A percentile compares a stretch with the other conserved stretches of the same genome.
phyloP scores from a whole-genome alignment of 2,113 vertebrate species.

The Ceyx margarethae region DNA sequence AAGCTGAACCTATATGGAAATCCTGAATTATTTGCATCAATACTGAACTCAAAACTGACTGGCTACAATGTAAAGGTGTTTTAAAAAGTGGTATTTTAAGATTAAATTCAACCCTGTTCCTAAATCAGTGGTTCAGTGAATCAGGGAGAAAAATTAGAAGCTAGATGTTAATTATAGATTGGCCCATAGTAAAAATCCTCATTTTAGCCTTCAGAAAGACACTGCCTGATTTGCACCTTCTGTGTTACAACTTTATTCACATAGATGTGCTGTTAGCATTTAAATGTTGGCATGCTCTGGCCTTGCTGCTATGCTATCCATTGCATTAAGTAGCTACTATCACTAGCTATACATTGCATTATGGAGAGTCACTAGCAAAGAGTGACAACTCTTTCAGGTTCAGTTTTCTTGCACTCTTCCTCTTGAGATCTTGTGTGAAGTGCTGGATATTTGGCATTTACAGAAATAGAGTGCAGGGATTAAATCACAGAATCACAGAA shows the following conservation, averaged over 20 bases:
- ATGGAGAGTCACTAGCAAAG: neutral
- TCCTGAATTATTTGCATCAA: neutral
- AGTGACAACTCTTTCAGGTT: neutral
- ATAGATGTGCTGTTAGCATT: neutral
- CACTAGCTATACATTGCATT: neutral
- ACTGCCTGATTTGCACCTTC: neutral
- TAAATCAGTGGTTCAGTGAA: neutral
- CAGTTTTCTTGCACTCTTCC: neutral
- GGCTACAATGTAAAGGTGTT: neutral
- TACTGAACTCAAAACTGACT: neutral
- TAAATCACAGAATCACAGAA: too few species aligned
- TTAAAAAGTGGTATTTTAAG: neutral
- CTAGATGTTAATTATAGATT: neutral
- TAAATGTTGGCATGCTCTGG: neutral
- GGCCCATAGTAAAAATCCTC: neutral
- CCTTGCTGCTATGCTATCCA: neutral
- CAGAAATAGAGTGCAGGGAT: neutral
- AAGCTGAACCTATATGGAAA: neutral
- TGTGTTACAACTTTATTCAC: neutral
- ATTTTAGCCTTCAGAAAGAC: neutral
- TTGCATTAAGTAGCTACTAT: too few species aligned
- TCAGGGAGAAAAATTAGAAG: neutral
- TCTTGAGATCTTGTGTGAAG: neutral
- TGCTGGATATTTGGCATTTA: constrained; percentile 18
- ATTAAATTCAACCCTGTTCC: neutral